Conservation (phyloP, 2,113 vertebrate species). For the Hipposideros armiger region DNA sequence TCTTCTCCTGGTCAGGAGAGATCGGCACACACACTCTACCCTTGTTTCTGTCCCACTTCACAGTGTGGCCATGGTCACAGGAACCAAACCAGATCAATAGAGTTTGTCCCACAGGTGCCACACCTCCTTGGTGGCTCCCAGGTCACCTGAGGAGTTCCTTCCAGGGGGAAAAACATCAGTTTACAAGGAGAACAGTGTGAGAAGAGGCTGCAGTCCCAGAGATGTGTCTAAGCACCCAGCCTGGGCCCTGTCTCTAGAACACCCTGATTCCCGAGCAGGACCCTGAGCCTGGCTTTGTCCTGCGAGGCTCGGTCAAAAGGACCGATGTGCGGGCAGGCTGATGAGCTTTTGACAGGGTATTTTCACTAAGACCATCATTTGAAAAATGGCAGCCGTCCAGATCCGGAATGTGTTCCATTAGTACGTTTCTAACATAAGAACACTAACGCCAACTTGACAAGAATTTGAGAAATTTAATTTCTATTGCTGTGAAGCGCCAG, state of each 20-base stretch:
- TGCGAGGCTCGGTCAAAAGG: neutral
- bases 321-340: neutral
- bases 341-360: constrained; percentile 52
- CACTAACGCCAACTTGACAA: constrained; percentile 56
- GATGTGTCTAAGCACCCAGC: rapidly evolving
- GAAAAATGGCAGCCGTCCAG: constrained; percentile 49
- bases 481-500: constrained; percentile 32
- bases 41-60: neutral
- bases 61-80: neutral
- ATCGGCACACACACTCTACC: neutral
- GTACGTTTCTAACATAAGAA: constrained; percentile 60
- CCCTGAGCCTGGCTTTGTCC: neutral
- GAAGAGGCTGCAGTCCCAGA: neutral
- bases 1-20: neutral
- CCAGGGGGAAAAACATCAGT: neutral
- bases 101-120: neutral
- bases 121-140: neutral
- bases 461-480: constrained; percentile 69
- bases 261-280: neutral
- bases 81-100: neutral
- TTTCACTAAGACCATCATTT: constrained; percentile 15
- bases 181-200: neutral
- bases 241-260: neutral
- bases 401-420: constrained; percentile 77
- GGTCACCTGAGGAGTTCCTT: neutral